Evolutionary conservation across 2,888 invertebrate genomes (phyloP), one percentile per base, ranked within the genome.

Genomic region (Autographa gamma): DNA sequence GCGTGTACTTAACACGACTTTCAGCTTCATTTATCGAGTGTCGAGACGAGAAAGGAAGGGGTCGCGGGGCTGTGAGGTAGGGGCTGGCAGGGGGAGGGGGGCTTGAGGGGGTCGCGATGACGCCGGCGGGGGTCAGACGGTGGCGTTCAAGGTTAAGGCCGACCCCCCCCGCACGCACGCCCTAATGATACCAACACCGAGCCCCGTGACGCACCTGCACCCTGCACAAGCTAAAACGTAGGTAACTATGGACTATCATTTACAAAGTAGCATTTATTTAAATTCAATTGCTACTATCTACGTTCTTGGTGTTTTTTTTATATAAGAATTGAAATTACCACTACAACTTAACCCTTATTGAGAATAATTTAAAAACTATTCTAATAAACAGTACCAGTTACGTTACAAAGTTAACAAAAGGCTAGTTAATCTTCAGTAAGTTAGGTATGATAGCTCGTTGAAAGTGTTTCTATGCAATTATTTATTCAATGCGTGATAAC

Each of bases 101-200:
- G n/a, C n/a, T 85, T 52, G 78, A 74, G 81, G 78, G 83, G 86
- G 85, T 82, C 80, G 84, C 74, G 83, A 85, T 86, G 85, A 85
- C 85, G 88, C 85, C 75, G 86, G 80, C 77, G 74, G 83, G 90
- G 93, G 94, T 92, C 93, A 94, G 94, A 93, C 93, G 91, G 90
- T 88, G 90, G 88, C 91, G 90, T 94, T 93, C 95, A 95, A 95
- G 95, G 95, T 95, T 92, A 95, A 95, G 95, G 95, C 91, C 93
- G 86, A 85, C 87, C 87, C 88, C 82, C 81, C 73, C 76, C 83
- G 73, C 85, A 85, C 78, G 82, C 86, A 86, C 85, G 85, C 80
- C 84, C 80, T 83, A 83, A 85, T 88, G 82, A 86, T 85, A 87
- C 84, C 81, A 85, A 83, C 83, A 86, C 73, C 71, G 66, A 69